Evolutionary conservation across 2,888 invertebrate genomes (phyloP).

Genomic region (Stegophylla sp.): DNA sequence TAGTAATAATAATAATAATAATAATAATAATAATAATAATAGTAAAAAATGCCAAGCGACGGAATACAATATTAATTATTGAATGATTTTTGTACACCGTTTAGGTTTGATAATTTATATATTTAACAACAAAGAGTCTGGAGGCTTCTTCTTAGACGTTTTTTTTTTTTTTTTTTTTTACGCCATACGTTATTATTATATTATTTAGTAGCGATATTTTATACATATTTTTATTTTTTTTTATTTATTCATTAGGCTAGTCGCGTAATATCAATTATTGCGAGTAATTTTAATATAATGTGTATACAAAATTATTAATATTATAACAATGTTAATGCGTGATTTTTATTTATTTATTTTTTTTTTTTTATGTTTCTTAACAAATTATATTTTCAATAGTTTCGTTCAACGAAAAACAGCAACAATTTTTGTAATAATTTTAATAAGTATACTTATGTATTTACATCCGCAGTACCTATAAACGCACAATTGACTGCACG

Average conservation of each 20-base stretch:
- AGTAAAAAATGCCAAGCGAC: constrained; percentile 26
- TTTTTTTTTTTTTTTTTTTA: too few relatives aligned
- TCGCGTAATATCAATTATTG: background rate
- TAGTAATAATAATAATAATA: background rate
- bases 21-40: background rate
- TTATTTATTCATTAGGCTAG: constrained; percentile 4
- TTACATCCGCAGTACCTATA: constrained; percentile 13
- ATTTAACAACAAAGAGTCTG: background rate
- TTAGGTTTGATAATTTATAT: background rate
- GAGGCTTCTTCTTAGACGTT: background rate
- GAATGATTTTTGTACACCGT: constrained; percentile 1
- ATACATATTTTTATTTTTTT: background rate
- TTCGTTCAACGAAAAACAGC: constrained; percentile 15
- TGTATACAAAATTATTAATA: constrained; percentile 22
- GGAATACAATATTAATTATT: background rate
- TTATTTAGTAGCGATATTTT: constrained; percentile 30
- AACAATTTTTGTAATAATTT: constrained; percentile 2
- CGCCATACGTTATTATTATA: constrained; percentile 24
- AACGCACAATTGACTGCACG: background rate
- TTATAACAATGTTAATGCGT: background rate
- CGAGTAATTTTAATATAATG: constrained; percentile 24
- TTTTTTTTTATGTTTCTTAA: too few relatives aligned
- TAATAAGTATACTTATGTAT: background rate
- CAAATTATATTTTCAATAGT: constrained; percentile 14
- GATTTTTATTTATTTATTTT: background rate